Conservation (phyloP, 2,797 vertebrate species). For the Ctenosaura bakeri region DNA sequence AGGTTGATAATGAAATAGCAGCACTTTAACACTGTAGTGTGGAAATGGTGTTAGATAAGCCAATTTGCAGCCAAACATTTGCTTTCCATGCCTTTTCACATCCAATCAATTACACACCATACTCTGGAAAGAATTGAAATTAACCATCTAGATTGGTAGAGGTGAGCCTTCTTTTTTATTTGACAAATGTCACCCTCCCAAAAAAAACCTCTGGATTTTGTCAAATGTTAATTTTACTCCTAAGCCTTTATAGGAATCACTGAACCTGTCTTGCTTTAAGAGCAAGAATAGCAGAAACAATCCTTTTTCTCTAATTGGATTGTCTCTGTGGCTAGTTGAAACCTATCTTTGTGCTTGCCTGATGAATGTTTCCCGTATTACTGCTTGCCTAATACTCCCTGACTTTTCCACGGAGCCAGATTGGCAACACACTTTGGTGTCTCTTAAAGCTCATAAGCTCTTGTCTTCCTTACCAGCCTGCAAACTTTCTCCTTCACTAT, state of each 20-base stretch:
- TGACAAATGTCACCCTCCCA: background rate
- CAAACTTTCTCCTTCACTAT: background rate
- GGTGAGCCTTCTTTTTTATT: background rate
- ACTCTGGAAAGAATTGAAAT: background rate
- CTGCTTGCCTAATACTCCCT: constrained; percentile 11
- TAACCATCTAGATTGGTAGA: background rate
- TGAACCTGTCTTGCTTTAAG: background rate
- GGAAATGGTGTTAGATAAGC: no score
- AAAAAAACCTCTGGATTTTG: background rate
- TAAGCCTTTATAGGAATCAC: background rate
- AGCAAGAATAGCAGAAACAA: background rate
- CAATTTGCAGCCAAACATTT: constrained; percentile 2
- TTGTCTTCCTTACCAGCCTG: no score
- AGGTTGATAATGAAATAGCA: no score
- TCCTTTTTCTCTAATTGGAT: constrained; percentile 5
- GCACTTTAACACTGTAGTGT: no score
- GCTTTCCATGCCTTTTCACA: constrained; percentile 1
- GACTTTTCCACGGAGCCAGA: background rate
- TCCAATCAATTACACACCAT: background rate
- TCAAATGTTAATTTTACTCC: background rate
- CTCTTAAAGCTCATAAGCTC: background rate
- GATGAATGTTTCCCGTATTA: background rate
- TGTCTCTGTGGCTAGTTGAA: constrained; percentile 9
- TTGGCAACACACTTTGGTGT: background rate
- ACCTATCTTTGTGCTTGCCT: constrained; percentile 9